phyloP scores from a whole-genome alignment of 1,140 invertebrate genomes.

The Hycleus cichorii region DNA sequence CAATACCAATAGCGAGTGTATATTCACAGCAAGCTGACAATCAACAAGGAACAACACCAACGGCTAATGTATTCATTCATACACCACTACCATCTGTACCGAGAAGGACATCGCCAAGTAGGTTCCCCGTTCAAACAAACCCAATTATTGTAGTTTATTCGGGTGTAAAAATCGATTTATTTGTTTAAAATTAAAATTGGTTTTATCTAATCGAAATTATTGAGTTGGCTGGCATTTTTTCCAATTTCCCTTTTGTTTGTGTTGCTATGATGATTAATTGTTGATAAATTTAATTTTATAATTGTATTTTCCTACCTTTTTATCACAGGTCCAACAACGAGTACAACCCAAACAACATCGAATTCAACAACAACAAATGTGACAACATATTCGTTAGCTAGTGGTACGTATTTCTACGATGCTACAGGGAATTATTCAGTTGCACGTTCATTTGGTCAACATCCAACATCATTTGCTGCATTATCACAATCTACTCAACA shows the following conservation, averaged over 20 bases:
- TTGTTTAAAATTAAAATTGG: no score
- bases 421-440: constrained; percentile 23
- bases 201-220: no score
- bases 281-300: neutral
- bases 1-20: constrained; percentile 37
- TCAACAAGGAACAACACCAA: constrained; percentile 18
- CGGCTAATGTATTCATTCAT: constrained; percentile 34
- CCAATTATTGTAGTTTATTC: no score
- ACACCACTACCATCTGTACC: constrained; percentile 25
- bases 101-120: constrained; percentile 35
- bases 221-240: no score
- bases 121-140: constrained; percentile 3
- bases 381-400: constrained; percentile 30
- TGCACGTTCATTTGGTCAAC: constrained; percentile 26
- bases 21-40: constrained; percentile 33
- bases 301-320: neutral
- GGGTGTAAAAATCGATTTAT: no score
- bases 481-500: constrained; percentile 26
- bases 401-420: constrained; percentile 35
- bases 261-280: neutral
- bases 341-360: constrained; percentile 20
- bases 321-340: constrained; percentile 21
- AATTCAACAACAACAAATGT: constrained; percentile 23
- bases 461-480: constrained; percentile 26
- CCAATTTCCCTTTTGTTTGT: no score